These are phyloP conservation scores for Crypturellus undulatus DNA, from an alignment of 2,113 vertebrate genomes.

Conservation along the genomic window DNA sequence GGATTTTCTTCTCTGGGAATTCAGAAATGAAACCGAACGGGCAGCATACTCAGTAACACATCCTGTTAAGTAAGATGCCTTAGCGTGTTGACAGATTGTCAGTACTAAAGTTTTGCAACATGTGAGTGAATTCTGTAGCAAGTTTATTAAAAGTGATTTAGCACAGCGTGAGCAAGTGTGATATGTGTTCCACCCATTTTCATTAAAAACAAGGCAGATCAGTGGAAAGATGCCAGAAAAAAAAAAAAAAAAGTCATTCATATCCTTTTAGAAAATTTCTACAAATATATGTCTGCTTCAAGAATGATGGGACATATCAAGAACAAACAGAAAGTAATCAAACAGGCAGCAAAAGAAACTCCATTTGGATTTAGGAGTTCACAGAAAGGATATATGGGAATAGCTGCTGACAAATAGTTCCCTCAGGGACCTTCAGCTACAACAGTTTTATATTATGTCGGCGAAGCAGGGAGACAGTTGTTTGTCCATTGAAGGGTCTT, in stretches of 20 bases:
- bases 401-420: constrained; percentile 50
- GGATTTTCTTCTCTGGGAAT: background rate
- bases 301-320: constrained; percentile 29
- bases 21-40: constrained; percentile 36
- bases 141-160: constrained; percentile 63
- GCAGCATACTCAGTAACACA: constrained; percentile 6
- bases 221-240: background rate
- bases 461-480: constrained; percentile 23
- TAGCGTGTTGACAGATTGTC: constrained; percentile 61
- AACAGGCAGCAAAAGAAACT: constrained; percentile 39
- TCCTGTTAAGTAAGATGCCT: constrained; percentile 40
- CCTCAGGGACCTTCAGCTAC: background rate
- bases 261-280: constrained; percentile 50
- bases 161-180: constrained; percentile 3
- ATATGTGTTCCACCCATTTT: constrained; percentile 44
- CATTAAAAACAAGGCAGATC: constrained; percentile 43
- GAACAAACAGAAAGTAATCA: constrained; percentile 51
- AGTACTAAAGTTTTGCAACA: constrained; percentile 47
- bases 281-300: background rate
- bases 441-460: constrained; percentile 61
- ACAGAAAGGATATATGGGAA: constrained; percentile 35
- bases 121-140: constrained; percentile 58
- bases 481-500: constrained; percentile 52
- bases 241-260: constrained; percentile 14
- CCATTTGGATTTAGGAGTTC: constrained; percentile 42